Evolutionary conservation across 2,888 invertebrate species (phyloP).

Genomic region (Creontiades dilutus): DNA sequence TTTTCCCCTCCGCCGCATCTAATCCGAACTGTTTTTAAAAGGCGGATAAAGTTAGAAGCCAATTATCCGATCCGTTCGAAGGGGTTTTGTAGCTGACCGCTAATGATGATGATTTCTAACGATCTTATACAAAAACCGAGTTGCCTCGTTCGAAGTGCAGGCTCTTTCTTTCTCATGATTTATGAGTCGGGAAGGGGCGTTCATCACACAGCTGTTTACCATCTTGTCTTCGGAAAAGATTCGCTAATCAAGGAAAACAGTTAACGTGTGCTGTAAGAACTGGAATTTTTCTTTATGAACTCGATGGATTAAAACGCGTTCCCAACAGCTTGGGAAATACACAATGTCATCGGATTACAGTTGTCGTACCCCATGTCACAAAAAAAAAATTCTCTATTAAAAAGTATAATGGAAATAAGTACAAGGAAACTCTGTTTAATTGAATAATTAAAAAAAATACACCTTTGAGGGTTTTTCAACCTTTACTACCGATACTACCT

Average conservation of each 20-base stretch:
- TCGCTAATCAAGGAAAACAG: background rate
- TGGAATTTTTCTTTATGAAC: background rate
- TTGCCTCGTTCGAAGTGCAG: background rate
- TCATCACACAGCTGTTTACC: background rate
- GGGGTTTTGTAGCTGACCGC: constrained; percentile 18
- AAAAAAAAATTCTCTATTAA: too few relatives aligned
- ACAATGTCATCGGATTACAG: too few relatives aligned
- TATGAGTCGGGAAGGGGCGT: background rate
- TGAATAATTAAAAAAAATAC: too few relatives aligned
- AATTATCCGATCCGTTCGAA: constrained; percentile 33
- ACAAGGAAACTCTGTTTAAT: too few relatives aligned
- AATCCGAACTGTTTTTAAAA: constrained; percentile 31
- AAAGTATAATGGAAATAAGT: too few relatives aligned
- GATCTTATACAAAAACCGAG: constrained; percentile 23
- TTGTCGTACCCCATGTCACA: too few relatives aligned
- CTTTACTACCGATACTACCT: too few relatives aligned
- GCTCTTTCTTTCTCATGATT: background rate
- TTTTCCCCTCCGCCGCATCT: background rate
- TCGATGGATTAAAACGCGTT: too few relatives aligned
- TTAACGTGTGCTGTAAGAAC: background rate
- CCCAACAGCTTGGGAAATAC: too few relatives aligned
- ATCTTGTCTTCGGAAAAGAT: background rate
- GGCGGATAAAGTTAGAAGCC: constrained; percentile 1
- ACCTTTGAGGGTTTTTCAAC: too few relatives aligned
- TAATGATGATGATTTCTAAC: constrained; percentile 31